phyloP scores from a whole-genome alignment of 2,888 invertebrate genomes.

The Scaptomyza cyrtandrae region DNA sequence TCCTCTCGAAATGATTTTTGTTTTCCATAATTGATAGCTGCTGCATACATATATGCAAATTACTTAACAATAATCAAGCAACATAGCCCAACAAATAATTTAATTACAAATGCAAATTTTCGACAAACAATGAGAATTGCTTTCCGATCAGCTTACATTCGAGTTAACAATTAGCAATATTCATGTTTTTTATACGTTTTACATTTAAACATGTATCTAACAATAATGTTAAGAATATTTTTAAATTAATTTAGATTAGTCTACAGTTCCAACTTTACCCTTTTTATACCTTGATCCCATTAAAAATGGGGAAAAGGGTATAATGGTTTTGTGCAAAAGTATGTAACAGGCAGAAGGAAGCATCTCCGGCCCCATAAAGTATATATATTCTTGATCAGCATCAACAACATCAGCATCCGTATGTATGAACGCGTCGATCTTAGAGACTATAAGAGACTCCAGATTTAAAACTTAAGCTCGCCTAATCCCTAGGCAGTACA shows the following conservation, averaged over 20 bases:
- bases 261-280: conserved; percentile 14
- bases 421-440: no score
- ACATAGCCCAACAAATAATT: conserved; percentile 69
- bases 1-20: conserved; percentile 38
- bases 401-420: no score
- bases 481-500: no score
- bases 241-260: conserved; percentile 56
- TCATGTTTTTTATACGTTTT: conserved; percentile 29
- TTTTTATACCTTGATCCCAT: no score
- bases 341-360: no score
- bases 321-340: no score
- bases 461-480: no score
- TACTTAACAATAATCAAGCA: conserved; percentile 67
- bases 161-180: conserved; percentile 32
- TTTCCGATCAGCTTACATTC: conserved; percentile 15
- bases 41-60: conserved; percentile 60
- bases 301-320: no score
- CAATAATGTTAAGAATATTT: conserved; percentile 40
- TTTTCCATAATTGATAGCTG: conserved; percentile 57
- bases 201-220: conserved; percentile 8
- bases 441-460: no score
- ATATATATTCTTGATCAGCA: no score
- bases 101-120: conserved; percentile 76
- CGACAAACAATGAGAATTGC: conserved; percentile 57
- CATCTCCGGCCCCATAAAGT: no score